A percentile compares a stretch with the other conserved stretches of the same genome.
Evolutionary conservation across 2,888 invertebrate genomes (phyloP).

Genomic region (Cryptophagus acutangulus): DNA sequence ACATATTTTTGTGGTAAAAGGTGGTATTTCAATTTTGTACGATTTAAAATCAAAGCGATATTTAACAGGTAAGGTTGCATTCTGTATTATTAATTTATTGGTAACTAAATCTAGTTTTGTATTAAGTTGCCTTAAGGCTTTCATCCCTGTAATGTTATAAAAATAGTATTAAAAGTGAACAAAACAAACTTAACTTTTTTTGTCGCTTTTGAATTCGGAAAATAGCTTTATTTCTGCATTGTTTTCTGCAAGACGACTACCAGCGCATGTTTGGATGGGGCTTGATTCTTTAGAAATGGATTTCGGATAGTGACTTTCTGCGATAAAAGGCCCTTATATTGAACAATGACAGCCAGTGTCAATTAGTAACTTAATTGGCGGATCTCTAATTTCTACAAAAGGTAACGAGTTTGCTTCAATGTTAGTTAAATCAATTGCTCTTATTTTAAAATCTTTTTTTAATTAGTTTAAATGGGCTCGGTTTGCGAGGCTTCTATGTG

Average conservation of each 20-base stretch:
- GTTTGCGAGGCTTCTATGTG: constrained; percentile 8
- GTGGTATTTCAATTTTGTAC: constrained; percentile 13
- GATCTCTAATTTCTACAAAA: constrained; percentile 13
- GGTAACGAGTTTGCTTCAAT: constrained; percentile 12
- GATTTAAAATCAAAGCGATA: constrained; percentile 2
- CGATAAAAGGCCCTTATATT: constrained; percentile 15
- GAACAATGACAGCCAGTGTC: constrained; percentile 17
- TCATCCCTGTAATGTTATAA: too few species aligned
- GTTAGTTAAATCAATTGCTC: constrained; percentile 9
- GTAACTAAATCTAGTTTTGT: constrained; percentile 14
- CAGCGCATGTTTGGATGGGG: constrained; percentile 15
- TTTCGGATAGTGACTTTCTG: constrained; percentile 12
- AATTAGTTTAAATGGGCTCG: background rate
- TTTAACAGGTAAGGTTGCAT: constrained; percentile 9
- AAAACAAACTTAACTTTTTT: constrained; percentile 9
- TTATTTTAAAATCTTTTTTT: too few species aligned
- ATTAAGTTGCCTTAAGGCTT: too few species aligned
- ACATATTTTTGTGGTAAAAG: constrained; percentile 1
- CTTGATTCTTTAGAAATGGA: constrained; percentile 7
- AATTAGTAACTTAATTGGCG: constrained; percentile 12
- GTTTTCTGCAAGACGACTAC: constrained; percentile 6
- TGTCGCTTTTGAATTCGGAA: constrained; percentile 6
- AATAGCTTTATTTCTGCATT: constrained; percentile 15
- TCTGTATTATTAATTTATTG: constrained; percentile 11
- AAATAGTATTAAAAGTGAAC: too few species aligned